Conservation (phyloP, 1,140 invertebrate genomes). For the Octopus sinensis region DNA sequence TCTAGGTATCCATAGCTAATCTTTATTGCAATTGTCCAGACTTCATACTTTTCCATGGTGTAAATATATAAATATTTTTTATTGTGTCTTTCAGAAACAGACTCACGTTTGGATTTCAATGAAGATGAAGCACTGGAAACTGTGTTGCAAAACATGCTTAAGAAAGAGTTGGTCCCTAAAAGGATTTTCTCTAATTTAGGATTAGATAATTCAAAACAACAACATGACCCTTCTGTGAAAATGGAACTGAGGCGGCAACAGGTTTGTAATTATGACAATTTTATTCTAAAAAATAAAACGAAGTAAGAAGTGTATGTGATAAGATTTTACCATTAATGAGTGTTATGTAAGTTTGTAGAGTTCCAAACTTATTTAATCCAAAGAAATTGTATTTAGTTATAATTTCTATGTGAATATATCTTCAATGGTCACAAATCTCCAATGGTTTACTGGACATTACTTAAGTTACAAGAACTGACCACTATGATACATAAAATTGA, state of each 20-base stretch:
- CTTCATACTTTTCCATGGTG: too few species aligned
- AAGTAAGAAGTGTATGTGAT: background rate
- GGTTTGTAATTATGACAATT: constrained; percentile 24
- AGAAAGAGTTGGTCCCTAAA: constrained; percentile 41
- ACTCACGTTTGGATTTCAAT: constrained; percentile 31
- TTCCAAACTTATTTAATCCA: background rate
- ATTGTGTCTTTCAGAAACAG: too few species aligned
- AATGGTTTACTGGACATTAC: too few species aligned
- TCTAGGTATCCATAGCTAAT: too few species aligned
- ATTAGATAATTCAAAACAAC: constrained; percentile 32
- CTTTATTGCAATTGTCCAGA: too few species aligned
- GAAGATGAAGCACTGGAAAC: constrained; percentile 40
- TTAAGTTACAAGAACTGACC: too few species aligned
- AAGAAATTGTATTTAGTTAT: background rate
- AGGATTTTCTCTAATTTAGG: constrained; percentile 38
- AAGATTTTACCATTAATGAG: background rate
- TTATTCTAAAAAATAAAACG: background rate
- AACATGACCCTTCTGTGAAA: constrained; percentile 41
- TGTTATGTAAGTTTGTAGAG: background rate
- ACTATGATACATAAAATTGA: too few species aligned
- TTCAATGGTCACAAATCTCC: too few species aligned
- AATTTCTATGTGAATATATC: too few species aligned
- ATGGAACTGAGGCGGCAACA: constrained; percentile 49
- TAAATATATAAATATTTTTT: too few species aligned
- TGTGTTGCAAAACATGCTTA: constrained; percentile 44